Conservation (phyloP, 2,113 vertebrate species). For the Chionis minor region DNA sequence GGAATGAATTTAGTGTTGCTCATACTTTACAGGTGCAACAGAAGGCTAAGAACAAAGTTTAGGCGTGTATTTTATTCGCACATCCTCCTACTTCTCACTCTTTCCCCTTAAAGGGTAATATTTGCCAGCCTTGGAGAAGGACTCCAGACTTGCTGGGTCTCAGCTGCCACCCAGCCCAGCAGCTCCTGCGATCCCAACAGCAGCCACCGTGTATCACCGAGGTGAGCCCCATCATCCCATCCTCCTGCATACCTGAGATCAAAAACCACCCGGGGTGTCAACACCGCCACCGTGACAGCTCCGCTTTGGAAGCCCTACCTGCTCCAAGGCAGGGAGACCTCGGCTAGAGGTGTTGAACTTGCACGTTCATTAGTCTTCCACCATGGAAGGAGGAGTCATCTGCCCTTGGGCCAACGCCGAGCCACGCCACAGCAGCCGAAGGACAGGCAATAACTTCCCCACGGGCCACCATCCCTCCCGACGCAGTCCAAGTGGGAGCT, state of each 20-base stretch:
- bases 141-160: background rate
- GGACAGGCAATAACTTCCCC: accelerated
- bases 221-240: background rate
- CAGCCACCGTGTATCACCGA: accelerated
- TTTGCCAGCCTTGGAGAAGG: background rate
- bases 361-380: background rate
- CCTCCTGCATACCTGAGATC: background rate
- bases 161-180: background rate
- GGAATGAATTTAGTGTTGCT: accelerated
- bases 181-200: background rate
- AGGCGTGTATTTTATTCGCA: background rate
- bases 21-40: background rate
- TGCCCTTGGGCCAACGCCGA: background rate
- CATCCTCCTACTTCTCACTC: background rate
- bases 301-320: background rate
- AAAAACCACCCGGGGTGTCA: background rate
- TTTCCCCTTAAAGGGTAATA: background rate
- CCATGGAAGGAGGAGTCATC: accelerated
- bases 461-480: accelerated
- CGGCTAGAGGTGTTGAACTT: background rate
- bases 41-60: background rate
- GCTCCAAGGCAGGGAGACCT: background rate
- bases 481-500: accelerated
- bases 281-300: background rate
- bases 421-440: background rate